These are phyloP conservation scores for Apotomis betuletana DNA, from an alignment of 2,888 invertebrate genomes.

Conservation along the genomic window DNA sequence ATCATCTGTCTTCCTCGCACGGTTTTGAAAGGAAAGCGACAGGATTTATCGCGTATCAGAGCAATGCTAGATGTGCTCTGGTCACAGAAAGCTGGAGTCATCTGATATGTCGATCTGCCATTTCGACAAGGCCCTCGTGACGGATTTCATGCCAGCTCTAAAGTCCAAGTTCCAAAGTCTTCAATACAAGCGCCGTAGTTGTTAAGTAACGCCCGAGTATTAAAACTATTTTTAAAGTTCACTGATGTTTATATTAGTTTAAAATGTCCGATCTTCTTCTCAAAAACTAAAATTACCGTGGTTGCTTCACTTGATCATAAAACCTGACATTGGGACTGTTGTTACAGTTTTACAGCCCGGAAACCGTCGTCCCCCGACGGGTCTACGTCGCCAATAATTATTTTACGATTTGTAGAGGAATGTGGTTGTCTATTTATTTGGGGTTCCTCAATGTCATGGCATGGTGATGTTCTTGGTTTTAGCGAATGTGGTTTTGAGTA, in stretches of 20 bases:
- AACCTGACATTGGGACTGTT: slow-evolving; percentile 77
- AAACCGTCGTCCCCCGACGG: slow-evolving; percentile 48
- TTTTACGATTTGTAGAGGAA: slow-evolving; percentile 30
- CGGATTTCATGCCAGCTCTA: no score
- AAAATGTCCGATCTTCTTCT: slow-evolving; percentile 8
- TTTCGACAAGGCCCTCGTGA: no score
- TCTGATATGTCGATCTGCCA: no score
- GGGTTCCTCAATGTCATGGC: slow-evolving; percentile 14
- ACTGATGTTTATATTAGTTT: slow-evolving; percentile 4
- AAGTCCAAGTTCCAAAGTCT: no score
- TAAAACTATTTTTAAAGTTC: background rate
- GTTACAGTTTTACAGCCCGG: slow-evolving; percentile 73
- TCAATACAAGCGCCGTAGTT: no score
- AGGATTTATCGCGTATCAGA: no score
- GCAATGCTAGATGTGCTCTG: no score
- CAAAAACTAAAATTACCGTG: slow-evolving; percentile 48
- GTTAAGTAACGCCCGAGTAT: no score
- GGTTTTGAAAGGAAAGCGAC: no score
- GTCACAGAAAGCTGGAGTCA: no score
- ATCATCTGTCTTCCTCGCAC: no score
- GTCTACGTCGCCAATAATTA: slow-evolving; percentile 33
- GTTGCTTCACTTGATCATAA: slow-evolving; percentile 67
- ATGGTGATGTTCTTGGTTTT: background rate
- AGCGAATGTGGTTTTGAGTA: background rate
- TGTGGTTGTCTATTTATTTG: slow-evolving; percentile 35